Evolutionary conservation across 2,113 vertebrate species (phyloP).

Genomic region (Notothenia coriiceps): DNA sequence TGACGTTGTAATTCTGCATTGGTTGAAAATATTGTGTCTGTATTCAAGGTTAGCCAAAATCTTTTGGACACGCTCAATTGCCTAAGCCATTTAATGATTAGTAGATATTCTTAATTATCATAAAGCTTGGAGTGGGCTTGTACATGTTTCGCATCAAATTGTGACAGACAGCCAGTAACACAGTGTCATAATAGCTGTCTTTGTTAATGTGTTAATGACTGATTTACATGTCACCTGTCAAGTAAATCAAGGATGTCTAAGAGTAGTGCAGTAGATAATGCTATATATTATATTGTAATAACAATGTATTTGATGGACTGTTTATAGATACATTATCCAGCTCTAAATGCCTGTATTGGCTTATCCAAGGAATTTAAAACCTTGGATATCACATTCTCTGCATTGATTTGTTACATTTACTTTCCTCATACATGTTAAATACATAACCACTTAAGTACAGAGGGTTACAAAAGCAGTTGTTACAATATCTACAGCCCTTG

Average conservation of each 20-base stretch:
- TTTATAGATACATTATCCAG: not conserved
- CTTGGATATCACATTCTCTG: not conserved
- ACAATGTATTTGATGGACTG: not conserved
- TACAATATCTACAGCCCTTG: not conserved
- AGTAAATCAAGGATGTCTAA: conserved; percentile 5
- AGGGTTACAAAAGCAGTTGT: not conserved
- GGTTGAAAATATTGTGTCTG: not conserved
- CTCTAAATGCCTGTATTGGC: not conserved
- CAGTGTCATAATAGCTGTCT: not conserved
- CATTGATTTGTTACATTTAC: not conserved
- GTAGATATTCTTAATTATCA: not conserved
- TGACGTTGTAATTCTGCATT: not conserved
- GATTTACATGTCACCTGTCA: conserved; percentile 8
- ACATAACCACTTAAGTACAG: not conserved
- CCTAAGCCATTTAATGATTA: not conserved
- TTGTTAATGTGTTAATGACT: not conserved
- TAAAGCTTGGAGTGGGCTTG: conserved; percentile 1
- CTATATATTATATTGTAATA: no score
- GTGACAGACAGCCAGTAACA: conserved; percentile 8
- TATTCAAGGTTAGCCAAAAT: not conserved
- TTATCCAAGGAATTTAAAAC: not conserved
- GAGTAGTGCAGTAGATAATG: not conserved
- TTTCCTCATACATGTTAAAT: not conserved
- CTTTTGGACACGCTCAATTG: not conserved
- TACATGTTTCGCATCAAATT: not conserved